A percentile compares a stretch with the other conserved stretches of the same genome.
phyloP scores from a whole-genome alignment of 64 coral and sea anemone genomes.

The Montipora efflorescens region DNA sequence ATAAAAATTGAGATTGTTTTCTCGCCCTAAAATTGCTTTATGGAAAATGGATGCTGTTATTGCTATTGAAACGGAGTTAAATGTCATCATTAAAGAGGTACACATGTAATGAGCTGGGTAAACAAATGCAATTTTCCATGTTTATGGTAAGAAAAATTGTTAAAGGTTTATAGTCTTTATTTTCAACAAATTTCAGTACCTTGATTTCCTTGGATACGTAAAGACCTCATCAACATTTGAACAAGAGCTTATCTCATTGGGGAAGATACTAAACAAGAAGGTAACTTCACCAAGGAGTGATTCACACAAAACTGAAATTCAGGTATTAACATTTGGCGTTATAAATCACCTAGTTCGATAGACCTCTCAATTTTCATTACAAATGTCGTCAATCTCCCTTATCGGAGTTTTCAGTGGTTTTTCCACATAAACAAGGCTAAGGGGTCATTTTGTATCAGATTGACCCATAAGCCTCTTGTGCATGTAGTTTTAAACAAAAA shows the following conservation, averaged over 20 bases:
- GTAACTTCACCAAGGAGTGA: slow-evolving; percentile 74
- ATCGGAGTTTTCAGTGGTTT: too few relatives aligned
- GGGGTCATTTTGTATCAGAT: too few relatives aligned
- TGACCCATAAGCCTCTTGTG: too few relatives aligned
- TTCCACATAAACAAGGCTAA: too few relatives aligned
- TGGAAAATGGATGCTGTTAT: slow-evolving; percentile 84
- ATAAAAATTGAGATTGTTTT: background rate
- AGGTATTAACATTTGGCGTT: slow-evolving; percentile 40
- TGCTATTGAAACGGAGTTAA: slow-evolving; percentile 79
- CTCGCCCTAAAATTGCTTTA: background rate
- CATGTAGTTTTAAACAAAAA: too few relatives aligned
- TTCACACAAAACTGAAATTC: slow-evolving; percentile 72
- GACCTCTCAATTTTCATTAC: too few relatives aligned
- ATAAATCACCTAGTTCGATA: too few relatives aligned
- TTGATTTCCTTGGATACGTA: slow-evolving; percentile 76
- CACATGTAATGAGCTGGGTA: background rate
- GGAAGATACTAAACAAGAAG: slow-evolving; percentile 42
- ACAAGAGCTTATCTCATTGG: slow-evolving; percentile 69
- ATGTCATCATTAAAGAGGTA: slow-evolving; percentile 85
- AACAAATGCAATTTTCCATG: background rate
- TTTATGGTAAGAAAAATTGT: too few relatives aligned
- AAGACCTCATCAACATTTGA: slow-evolving; percentile 46
- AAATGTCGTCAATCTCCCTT: too few relatives aligned
- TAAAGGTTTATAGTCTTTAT: background rate
- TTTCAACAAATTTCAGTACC: slow-evolving; percentile 53